A percentile compares a stretch with the other conserved stretches of the same genome.
These are phyloP conservation scores for Carduelis carduelis DNA, from an alignment of 2,797 vertebrate species.

Conservation along the genomic window DNA sequence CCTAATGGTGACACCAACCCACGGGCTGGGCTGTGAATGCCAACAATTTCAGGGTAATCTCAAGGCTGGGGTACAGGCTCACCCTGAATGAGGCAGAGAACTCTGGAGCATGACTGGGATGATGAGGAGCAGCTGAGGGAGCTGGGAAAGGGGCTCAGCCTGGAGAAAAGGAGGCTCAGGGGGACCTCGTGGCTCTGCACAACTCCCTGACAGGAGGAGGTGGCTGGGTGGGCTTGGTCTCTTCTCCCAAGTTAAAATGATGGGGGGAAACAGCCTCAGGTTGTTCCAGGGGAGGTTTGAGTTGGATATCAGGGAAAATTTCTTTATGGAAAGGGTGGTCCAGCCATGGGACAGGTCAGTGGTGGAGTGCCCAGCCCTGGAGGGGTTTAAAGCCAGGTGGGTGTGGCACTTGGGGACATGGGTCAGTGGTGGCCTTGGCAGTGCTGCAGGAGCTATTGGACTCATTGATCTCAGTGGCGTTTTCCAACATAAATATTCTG, in stretches of 20 bases:
- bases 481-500: not conserved
- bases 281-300: not conserved
- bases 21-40: not conserved
- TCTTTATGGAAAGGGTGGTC: not conserved
- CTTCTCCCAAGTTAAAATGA: rapidly evolving
- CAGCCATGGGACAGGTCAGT: not conserved
- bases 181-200: not conserved
- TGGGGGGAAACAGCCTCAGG: not conserved
- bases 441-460: not conserved
- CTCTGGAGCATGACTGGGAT: not conserved
- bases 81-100: not conserved
- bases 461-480: not conserved
- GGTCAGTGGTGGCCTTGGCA: rapidly evolving
- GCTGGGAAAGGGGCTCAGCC: not conserved
- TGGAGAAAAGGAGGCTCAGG: not conserved
- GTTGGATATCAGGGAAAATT: not conserved
- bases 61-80: not conserved
- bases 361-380: not conserved
- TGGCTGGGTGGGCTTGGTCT: rapidly evolving
- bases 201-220: not conserved
- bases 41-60: not conserved
- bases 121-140: not conserved
- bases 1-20: not conserved
- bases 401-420: not conserved
- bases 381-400: not conserved